Base-by-base conservation (phyloP, 2,113 vertebrate genomes). In the Reinhardtius hippoglossoides region DNA sequence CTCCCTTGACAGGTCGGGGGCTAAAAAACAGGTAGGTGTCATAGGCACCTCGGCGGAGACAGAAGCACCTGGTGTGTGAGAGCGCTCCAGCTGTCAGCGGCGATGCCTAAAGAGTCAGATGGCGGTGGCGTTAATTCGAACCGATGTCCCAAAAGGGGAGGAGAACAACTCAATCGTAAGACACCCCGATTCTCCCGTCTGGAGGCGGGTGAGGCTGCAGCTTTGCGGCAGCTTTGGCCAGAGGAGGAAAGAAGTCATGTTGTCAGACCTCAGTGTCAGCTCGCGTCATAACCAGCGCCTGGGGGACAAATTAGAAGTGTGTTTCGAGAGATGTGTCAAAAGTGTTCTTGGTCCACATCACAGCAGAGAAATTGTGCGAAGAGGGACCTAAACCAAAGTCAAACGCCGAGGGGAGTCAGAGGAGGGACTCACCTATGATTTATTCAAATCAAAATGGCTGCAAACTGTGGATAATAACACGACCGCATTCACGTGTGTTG, bases 21-120 rank as follows among this genome's bases (percentile, higher is more conserved):
- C 88, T 92, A 85, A 90, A 86, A 93, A 92, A 92, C 93, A 94
- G 93, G 93, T 94, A 94, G 94, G 93, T 94, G 93, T 93, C 88
- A 91, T 76, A 50, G 82, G 78, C 92, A 91, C 90, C 88, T 92
- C 90, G 52, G 79, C 13, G n/a, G 44, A 80, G 84, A 90, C 85
- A 79, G 71, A 80, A 89, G 91, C 91, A 94, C 92, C 93, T 94
- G 92, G 90, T 91, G 93, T 88, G 91, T 85, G 89, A 79, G 83
- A 91, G 90, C 74, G 85, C 83, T 71, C 35, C 80, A 80, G 90
- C 90, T 92, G 92, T 94, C 92, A 91, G 83, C 58, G 72, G 69
- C 74, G 58, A 79, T 85, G 90, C 87, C 89, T 78, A 69, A 65
- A 84, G 87, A 90, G 82, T 75, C 69, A 66, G 86, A 88, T 62